Conservation (phyloP, 2,113 vertebrate genomes). For the Leiothrix lutea region DNA sequence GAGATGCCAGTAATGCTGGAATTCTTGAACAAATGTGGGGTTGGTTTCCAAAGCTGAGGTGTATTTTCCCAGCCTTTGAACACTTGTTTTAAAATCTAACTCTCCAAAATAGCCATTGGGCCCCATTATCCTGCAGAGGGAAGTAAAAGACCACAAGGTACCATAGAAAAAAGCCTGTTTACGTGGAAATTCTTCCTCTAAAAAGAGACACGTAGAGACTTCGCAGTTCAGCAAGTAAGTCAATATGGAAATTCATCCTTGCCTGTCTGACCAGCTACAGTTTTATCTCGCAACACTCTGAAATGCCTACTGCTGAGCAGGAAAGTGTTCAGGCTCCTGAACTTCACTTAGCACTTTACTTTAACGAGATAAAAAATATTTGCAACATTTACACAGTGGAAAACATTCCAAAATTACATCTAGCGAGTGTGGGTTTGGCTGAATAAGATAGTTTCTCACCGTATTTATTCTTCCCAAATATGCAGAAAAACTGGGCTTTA, state of each 20-base stretch:
- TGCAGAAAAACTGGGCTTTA: neutral
- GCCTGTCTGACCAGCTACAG: neutral
- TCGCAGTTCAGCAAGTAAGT: constrained; percentile 39
- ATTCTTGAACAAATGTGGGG: neutral
- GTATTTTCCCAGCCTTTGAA: constrained; percentile 33
- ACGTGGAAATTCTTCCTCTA: constrained; percentile 34
- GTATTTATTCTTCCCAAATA: neutral
- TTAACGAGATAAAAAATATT: neutral
- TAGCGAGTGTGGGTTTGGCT: neutral
- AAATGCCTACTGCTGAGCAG: neutral
- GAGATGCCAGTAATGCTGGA: neutral
- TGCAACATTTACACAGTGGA: neutral
- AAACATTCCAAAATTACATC: neutral
- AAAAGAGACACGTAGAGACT: neutral
- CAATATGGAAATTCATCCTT: neutral
- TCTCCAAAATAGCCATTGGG: constrained; percentile 14
- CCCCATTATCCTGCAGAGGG: neutral
- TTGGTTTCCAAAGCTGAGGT: neutral
- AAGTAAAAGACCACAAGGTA: constrained; percentile 17
- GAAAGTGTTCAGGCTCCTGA: neutral
- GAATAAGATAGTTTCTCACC: neutral
- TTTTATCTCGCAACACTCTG: neutral
- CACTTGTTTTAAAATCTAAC: constrained; percentile 21
- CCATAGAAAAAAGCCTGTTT: constrained; percentile 29
- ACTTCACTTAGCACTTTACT: neutral